Conservation (phyloP, 2,888 invertebrate species). For the Scrobipalpa costella region DNA sequence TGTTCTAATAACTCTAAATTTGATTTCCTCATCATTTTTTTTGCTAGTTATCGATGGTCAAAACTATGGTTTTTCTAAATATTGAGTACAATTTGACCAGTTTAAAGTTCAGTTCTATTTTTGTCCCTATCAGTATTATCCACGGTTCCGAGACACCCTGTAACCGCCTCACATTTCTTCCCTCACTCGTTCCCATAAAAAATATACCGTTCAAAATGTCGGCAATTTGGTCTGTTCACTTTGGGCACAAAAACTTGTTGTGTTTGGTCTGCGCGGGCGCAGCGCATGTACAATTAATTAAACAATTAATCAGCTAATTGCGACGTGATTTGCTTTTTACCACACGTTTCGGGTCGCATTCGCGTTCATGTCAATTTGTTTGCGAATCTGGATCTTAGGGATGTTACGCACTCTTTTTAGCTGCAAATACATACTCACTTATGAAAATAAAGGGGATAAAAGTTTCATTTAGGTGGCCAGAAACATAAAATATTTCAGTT, state of each 20-base stretch:
- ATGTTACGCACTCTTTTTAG: background rate
- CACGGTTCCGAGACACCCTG: no score
- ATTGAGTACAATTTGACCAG: no score
- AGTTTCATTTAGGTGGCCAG: no score
- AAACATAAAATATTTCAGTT: no score
- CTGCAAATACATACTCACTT: background rate
- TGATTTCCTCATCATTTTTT: no score
- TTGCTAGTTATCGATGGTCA: no score
- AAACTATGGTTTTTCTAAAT: no score
- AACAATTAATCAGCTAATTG: slow-evolving; percentile 80
- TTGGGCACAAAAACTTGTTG: slow-evolving; percentile 38
- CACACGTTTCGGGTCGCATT: slow-evolving; percentile 43
- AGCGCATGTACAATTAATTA: slow-evolving; percentile 72
- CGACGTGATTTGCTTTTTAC: slow-evolving; percentile 74
- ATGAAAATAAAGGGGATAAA: no score
- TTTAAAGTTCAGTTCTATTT: no score
- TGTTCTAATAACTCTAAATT: no score
- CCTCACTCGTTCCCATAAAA: background rate
- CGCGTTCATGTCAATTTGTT: slow-evolving; percentile 68
- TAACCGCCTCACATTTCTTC: background rate
- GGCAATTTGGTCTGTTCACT: slow-evolving; percentile 9
- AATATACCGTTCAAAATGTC: slow-evolving; percentile 8
- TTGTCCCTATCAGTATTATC: no score
- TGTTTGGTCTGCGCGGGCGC: slow-evolving; percentile 46
- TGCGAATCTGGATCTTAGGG: slow-evolving; percentile 51